Evolutionary conservation across 1,140 invertebrate species (phyloP).

Genomic region (Metopolophium dirhodum): DNA sequence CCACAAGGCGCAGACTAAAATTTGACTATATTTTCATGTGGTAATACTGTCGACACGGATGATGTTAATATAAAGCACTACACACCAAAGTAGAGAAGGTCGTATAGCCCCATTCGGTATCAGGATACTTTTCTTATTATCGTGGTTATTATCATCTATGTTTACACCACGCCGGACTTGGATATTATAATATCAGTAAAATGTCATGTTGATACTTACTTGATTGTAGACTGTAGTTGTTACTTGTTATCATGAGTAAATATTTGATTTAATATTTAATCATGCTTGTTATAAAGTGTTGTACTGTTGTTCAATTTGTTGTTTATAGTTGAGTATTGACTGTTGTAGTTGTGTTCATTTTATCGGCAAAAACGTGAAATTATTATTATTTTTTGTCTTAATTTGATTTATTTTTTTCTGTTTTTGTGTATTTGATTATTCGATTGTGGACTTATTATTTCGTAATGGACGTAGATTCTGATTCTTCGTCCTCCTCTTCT

Average conservation of each 20-base stretch:
- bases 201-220: not conserved
- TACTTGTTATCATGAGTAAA: too few species aligned
- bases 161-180: not conserved
- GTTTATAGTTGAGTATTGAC: not conserved
- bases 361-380: not conserved
- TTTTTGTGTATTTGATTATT: not conserved
- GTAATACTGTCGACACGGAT: not conserved
- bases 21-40: not conserved
- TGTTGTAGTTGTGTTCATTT: not conserved
- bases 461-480: slow-evolving; percentile 38
- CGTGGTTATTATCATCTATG: not conserved
- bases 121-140: not conserved
- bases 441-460: not conserved
- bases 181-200: not conserved
- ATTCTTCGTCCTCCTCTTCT: slow-evolving; percentile 23
- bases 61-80: not conserved
- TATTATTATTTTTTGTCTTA: not conserved
- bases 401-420: not conserved
- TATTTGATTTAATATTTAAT: too few species aligned
- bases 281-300: not conserved
- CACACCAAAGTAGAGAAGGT: not conserved
- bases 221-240: not conserved
- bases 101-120: not conserved
- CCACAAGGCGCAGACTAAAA: too few species aligned
- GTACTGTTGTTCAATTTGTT: not conserved